Percentiles rank a stretch among this genome's conserved stretches.
Conservation (phyloP, 1,140 invertebrate genomes). For the Drosophila yakuba region DNA sequence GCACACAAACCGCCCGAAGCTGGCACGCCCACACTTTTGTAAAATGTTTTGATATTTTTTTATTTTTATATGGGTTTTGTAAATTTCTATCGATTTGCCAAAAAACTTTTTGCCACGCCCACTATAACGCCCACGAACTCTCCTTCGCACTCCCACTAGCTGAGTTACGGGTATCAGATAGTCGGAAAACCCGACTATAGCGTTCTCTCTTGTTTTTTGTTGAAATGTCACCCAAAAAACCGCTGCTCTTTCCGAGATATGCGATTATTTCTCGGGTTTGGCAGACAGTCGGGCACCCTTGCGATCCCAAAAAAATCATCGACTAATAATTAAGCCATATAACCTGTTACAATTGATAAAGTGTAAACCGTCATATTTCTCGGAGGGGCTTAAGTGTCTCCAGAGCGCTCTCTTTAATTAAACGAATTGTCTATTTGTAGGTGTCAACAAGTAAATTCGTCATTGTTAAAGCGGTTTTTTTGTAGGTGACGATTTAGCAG, state of each 20-base stretch:
- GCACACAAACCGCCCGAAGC: no score
- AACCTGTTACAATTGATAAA: conserved; percentile 74
- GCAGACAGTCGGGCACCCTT: conserved; percentile 25
- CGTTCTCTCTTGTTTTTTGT: conserved; percentile 21
- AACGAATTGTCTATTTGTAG: conserved; percentile 75
- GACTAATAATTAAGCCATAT: conserved; percentile 59
- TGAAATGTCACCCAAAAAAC: conserved; percentile 15
- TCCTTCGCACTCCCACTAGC: no score
- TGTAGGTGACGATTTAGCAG: conserved; percentile 16
- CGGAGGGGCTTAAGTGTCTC: conserved; percentile 11
- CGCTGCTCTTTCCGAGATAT: conserved; percentile 47
- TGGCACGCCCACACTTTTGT: no score
- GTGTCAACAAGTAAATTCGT: conserved; percentile 80
- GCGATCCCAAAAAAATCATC: not conserved
- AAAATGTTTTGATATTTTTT: no score
- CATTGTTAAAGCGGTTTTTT: conserved; percentile 62
- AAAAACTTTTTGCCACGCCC: no score
- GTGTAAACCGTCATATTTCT: conserved; percentile 38
- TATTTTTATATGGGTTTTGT: no score
- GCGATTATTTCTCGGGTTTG: conserved; percentile 21
- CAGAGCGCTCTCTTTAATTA: conserved; percentile 63
- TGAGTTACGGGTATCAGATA: no score
- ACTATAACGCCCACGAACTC: no score
- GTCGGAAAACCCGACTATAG: no score
- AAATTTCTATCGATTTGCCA: no score